Evolutionary conservation across 2,888 invertebrate species (phyloP), one percentile per base, ranked within the genome.

Genomic region (Copidosoma aretas): DNA sequence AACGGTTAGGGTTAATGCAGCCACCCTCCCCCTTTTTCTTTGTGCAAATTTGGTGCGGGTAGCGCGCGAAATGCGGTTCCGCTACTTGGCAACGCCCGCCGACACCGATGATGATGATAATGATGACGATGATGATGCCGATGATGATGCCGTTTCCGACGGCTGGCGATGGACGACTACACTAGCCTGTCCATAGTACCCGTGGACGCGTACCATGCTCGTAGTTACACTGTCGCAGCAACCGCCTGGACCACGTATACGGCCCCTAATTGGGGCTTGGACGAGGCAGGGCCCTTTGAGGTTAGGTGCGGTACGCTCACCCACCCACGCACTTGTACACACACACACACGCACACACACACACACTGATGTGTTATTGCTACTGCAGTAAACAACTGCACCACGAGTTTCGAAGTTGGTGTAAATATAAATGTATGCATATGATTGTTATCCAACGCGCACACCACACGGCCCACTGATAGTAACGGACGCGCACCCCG

Each of bases 131-230:
- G n/a, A n/a, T n/a, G n/a, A n/a, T 68, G 60, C 60, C 59, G 57
- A 57, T 57, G 39, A 52, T 25, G 51, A 56, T 46, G 60, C 68
- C 68, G 69, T 63, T 62, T 57, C 65, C 65, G 59, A 60, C 65
- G 61, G 64, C 65, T 59, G 56, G 62, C 62, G 54, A 32, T 8
- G 8, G 32, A 32, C 32, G 32, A 32, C 32, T 8, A 32, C 32
- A 8, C 4, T 32, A 32, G 32, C 32, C 32, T 32, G 32, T 3
- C 32, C 8, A 5, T 3, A 5, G 32, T 32, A 32, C 32, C 8
- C 32, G 3, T 5, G 3, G 3, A 3, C 8, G 32, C 32, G 32
- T 32, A 3, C 8, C 32, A 32, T 32, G 8, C 32, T 5, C 32
- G 32, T 3, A 5, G 32, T 32, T n/a, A 32, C 32, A 32, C 32